Conservation (phyloP, 2,113 vertebrate genomes). For the Cryptotis parvus region DNA sequence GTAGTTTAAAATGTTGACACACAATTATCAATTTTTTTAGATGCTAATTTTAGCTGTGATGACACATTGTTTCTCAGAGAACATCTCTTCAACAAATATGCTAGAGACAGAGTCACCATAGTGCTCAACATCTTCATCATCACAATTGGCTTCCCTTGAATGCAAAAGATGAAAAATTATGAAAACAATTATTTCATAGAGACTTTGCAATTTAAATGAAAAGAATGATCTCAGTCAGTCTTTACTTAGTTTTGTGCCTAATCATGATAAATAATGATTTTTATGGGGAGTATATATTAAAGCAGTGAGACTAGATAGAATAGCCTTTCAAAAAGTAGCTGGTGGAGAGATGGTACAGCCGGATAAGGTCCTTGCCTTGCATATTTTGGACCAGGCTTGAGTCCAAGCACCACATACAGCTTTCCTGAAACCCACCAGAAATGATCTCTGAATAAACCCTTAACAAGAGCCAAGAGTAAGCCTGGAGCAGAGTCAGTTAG, state of each 20-base stretch:
- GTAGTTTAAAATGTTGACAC: conserved; percentile 1
- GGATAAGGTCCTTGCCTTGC: too few relatives aligned
- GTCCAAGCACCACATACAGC: too few relatives aligned
- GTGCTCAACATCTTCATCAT: neutral
- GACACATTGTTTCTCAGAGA: neutral
- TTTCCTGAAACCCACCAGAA: too few relatives aligned
- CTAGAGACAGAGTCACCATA: neutral
- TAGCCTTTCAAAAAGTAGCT: neutral
- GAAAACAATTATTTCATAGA: neutral
- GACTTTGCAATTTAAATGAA: neutral
- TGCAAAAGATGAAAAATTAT: neutral
- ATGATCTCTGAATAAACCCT: too few relatives aligned
- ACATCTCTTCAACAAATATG: conserved; percentile 13
- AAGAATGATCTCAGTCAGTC: neutral
- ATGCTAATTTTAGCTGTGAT: neutral
- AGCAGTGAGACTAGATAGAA: too few relatives aligned
- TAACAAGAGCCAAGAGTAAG: too few relatives aligned
- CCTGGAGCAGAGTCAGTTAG: too few relatives aligned
- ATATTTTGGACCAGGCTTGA: too few relatives aligned
- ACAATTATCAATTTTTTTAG: neutral
- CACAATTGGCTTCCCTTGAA: neutral
- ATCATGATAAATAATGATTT: neutral
- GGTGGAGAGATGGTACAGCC: neutral
- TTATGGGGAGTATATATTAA: neutral
- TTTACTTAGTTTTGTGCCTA: neutral